Evolutionary conservation across 2,888 invertebrate genomes (phyloP), one percentile per base, ranked within the genome.

Genomic region (Rhagonycha fulva): DNA sequence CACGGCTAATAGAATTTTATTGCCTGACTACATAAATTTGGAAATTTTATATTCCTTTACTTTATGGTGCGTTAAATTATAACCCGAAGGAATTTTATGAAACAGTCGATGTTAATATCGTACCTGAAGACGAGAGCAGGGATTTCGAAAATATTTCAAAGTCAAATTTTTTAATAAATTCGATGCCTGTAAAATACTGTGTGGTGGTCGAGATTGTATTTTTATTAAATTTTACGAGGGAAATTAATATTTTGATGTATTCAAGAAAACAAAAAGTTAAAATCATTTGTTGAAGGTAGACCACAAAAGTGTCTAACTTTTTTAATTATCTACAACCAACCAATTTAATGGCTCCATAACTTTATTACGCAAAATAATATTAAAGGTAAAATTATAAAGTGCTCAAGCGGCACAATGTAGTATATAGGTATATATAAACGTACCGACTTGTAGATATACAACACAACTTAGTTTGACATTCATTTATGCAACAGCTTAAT

Each of bases 271-370:
- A 47, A 76, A 28, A 68, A 32, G 32, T 60, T 73, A 28, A 68
- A 62, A 68, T 68, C 60, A 70, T 73, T 72, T 76, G 67, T 72
- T 73, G 47, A 68, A 71, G 76, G 26, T 26, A 68, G 76, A 71
- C 76, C 66, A 72, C 77, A 72, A 74, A 71, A 72, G 72, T 67
- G 70, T 26, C 72, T 72, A 84, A 84, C 82, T 84, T 84, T 84
- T 84, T 84, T 84, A 84, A 84, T 84, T 84, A 84, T 82, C 83
- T 83, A 84, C 82, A 83, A 81, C 71, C 77, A 84, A 83, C 82
- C 82, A 82, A 82, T 83, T 82, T 82, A 82, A 82, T 79, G 77
- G 80, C 79, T 78, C 75, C 74, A 79, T 79, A 82, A 82, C 83
- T 83, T 84, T 82, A 79, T 82, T 82, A 82, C 81, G 81, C 80